A percentile compares a stretch with the other conserved stretches of the same genome.
Evolutionary conservation across 2,113 vertebrate species (phyloP).

Genomic region (Ceyx cyanopectus): DNA sequence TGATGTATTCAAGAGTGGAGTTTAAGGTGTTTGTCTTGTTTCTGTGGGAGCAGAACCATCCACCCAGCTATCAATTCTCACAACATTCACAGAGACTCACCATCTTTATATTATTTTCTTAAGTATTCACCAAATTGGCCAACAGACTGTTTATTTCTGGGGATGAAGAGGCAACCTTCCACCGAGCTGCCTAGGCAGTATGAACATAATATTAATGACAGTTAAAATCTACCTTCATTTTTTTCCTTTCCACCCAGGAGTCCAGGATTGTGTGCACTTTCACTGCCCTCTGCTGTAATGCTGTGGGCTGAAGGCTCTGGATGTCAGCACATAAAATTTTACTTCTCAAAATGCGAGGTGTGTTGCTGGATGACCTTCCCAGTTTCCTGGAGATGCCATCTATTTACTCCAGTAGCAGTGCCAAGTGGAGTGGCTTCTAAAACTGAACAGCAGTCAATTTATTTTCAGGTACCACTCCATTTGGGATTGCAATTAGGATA

Average conservation of each 20-base stretch:
- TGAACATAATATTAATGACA: not conserved
- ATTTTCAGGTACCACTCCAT: conserved; percentile 50
- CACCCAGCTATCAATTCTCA: not conserved
- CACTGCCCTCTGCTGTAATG: not conserved
- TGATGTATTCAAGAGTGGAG: not conserved
- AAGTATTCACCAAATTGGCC: not conserved
- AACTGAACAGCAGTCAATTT: conserved; percentile 42
- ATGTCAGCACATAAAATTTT: not conserved
- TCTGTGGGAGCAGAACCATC: not conserved
- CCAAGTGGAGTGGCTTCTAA: conserved; percentile 7
- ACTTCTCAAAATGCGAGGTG: not conserved
- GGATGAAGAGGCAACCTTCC: not conserved
- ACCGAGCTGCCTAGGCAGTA: not conserved
- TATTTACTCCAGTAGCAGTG: not conserved
- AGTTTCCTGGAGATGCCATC: not conserved
- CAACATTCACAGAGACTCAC: not conserved
- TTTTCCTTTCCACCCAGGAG: not conserved
- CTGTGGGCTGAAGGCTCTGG: not conserved
- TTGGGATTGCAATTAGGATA: conserved; percentile 51
- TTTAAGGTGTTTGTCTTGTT: not conserved
- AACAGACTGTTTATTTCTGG: not conserved
- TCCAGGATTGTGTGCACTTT: not conserved
- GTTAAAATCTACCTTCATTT: not conserved
- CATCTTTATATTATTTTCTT: not conserved
- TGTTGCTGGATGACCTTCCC: not conserved